Percentiles rank a stretch among this genome's conserved stretches.
These are phyloP conservation scores for Phalangium opilio DNA, from an alignment of 2,888 invertebrate species.

Conservation along the genomic window DNA sequence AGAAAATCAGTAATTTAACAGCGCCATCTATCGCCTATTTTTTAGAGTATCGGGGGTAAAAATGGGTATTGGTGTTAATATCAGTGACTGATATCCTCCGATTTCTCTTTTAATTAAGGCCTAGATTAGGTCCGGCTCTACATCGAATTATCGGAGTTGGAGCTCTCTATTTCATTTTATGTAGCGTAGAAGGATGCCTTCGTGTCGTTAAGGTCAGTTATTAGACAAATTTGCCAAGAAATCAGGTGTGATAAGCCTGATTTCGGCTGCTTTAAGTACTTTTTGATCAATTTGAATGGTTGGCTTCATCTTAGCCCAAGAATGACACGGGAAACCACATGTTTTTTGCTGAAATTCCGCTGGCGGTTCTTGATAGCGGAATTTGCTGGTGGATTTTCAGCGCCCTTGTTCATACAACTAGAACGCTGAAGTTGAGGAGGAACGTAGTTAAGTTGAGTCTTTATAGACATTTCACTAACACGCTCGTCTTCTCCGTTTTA, in stretches of 20 bases:
- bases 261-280: not conserved
- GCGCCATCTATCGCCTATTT: no score
- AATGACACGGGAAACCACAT: conserved; percentile 46
- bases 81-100: no score
- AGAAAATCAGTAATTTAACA: no score
- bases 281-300: conserved; percentile 5
- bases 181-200: conserved; percentile 70
- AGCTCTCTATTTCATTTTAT: conserved; percentile 62
- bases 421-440: conserved; percentile 68
- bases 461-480: conserved; percentile 87
- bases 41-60: no score
- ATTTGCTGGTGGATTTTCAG: conserved; percentile 80
- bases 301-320: conserved; percentile 39
- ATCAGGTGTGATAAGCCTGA: no score
- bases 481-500: conserved; percentile 73
- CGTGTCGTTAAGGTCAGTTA: conserved; percentile 42
- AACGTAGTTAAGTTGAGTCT: conserved; percentile 77
- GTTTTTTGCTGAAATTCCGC: conserved; percentile 64
- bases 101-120: no score
- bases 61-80: no score
- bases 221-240: no score
- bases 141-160: conserved; percentile 77
- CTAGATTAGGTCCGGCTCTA: conserved; percentile 70
- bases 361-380: conserved; percentile 48
- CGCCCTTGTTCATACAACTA: conserved; percentile 65